phyloP scores from a whole-genome alignment of 2,888 invertebrate species.

The Exocentrus adspersus region DNA sequence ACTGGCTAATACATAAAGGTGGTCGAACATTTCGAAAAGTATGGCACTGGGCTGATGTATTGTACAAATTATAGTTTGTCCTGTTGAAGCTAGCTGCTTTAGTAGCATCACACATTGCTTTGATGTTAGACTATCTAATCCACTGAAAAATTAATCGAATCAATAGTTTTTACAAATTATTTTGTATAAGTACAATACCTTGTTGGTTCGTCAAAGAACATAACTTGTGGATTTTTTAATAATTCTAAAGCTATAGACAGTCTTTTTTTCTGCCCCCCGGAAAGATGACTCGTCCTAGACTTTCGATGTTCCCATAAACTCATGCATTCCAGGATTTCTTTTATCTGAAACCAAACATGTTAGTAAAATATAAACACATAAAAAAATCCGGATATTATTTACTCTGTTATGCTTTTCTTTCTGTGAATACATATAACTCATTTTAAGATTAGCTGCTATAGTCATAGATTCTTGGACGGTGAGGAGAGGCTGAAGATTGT shows the following conservation, averaged over 20 bases:
- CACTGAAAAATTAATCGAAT: too few species aligned
- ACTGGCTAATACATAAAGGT: conserved; percentile 83
- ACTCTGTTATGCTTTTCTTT: conserved; percentile 76
- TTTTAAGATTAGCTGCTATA: conserved; percentile 88
- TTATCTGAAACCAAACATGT: conserved; percentile 70
- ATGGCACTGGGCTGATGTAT: conserved; percentile 93
- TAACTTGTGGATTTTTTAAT: conserved; percentile 89
- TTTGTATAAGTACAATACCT: too few species aligned
- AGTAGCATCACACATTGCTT: conserved; percentile 84
- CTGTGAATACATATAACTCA: conserved; percentile 72
- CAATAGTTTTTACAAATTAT: too few species aligned
- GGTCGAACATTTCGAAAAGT: conserved; percentile 88
- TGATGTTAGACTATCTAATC: conserved; percentile 83
- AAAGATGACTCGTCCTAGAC: conserved; percentile 77
- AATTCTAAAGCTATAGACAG: conserved; percentile 91
- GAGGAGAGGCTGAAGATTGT: conserved; percentile 81
- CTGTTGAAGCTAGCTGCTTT: conserved; percentile 83
- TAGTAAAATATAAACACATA: not conserved
- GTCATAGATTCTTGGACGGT: conserved; percentile 87
- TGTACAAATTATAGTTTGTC: conserved; percentile 86
- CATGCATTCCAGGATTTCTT: conserved; percentile 81
- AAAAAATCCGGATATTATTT: conserved; percentile 46
- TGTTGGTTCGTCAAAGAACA: conserved; percentile 95
- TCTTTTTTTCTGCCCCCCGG: conserved; percentile 91
- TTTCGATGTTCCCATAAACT: conserved; percentile 74